phyloP scores from a whole-genome alignment of 2,888 invertebrate species.

The Ennomos quercinarius region DNA sequence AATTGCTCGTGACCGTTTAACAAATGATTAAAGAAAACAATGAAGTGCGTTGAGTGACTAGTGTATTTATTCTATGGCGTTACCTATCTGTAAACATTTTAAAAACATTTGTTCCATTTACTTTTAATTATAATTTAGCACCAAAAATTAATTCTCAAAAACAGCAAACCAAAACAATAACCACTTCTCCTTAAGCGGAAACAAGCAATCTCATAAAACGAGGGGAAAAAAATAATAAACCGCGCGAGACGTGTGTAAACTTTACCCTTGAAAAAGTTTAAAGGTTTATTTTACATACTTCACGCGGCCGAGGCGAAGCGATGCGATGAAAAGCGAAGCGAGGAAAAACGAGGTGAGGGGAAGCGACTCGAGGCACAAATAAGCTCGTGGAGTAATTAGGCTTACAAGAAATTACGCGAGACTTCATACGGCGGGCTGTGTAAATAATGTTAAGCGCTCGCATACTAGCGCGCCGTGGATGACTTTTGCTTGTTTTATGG shows the following conservation, averaged over 20 bases:
- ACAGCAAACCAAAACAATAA: slow-evolving; percentile 11
- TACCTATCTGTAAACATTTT: too few relatives aligned
- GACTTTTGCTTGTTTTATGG: slow-evolving; percentile 17
- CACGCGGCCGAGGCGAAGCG: slow-evolving; percentile 54
- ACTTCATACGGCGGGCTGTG: slow-evolving; percentile 37
- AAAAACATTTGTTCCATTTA: too few relatives aligned
- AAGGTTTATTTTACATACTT: slow-evolving; percentile 59
- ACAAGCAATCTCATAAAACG: slow-evolving; percentile 23
- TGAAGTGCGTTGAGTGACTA: too few relatives aligned
- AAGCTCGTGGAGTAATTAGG: slow-evolving; percentile 78
- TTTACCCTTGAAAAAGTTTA: slow-evolving; percentile 65
- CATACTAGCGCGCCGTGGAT: slow-evolving; percentile 17
- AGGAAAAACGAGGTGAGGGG: slow-evolving; percentile 35
- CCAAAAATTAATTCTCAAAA: slow-evolving; percentile 6
- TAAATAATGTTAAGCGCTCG: slow-evolving; percentile 16
- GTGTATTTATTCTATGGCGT: too few relatives aligned
- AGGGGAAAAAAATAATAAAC: slow-evolving; percentile 32
- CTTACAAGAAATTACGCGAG: slow-evolving; percentile 71
- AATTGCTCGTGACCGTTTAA: too few relatives aligned
- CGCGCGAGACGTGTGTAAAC: slow-evolving; percentile 49
- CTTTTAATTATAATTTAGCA: background rate
- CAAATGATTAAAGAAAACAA: too few relatives aligned
- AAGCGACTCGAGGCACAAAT: slow-evolving; percentile 48
- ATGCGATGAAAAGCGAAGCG: slow-evolving; percentile 31
- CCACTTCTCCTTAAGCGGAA: slow-evolving; percentile 9